Conservation (phyloP, 2,113 vertebrate genomes). For the Pimephales promelas region DNA sequence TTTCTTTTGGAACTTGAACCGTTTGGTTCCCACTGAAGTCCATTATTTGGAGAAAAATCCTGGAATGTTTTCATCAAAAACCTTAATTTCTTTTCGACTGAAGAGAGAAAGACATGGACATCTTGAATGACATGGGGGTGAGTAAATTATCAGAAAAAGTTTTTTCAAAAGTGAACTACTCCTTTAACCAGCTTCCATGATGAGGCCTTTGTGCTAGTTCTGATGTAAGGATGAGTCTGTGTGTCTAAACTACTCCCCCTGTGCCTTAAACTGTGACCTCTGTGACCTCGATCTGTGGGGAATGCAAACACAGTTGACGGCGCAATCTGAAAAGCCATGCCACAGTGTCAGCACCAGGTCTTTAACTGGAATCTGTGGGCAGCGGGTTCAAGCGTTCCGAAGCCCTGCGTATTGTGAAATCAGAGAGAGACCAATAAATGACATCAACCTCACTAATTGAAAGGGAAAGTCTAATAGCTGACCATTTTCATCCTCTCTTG, state of each 20-base stretch:
- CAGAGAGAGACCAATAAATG: constrained; percentile 61
- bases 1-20: too few species aligned
- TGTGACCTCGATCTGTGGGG: constrained; percentile 67
- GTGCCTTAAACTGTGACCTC: constrained; percentile 27
- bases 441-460: constrained; percentile 61
- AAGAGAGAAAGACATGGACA: too few species aligned
- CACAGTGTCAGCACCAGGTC: constrained; percentile 65
- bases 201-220: too few species aligned
- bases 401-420: constrained; percentile 67
- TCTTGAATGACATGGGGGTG: too few species aligned
- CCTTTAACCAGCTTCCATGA: not conserved
- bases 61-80: too few species aligned
- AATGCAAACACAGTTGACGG: constrained; percentile 69
- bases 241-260: not conserved
- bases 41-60: too few species aligned
- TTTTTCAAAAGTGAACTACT: too few species aligned
- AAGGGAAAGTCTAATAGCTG: constrained; percentile 55
- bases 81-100: too few species aligned
- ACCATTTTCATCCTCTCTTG: constrained; percentile 42
- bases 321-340: constrained; percentile 62
- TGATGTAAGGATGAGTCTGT: not conserved
- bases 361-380: constrained; percentile 59
- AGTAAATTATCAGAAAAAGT: too few species aligned
- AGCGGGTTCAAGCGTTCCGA: constrained; percentile 64
- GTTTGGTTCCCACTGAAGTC: too few species aligned